Conservation (phyloP, 64 coral and sea anemone genomes). For the Actinia equina region DNA sequence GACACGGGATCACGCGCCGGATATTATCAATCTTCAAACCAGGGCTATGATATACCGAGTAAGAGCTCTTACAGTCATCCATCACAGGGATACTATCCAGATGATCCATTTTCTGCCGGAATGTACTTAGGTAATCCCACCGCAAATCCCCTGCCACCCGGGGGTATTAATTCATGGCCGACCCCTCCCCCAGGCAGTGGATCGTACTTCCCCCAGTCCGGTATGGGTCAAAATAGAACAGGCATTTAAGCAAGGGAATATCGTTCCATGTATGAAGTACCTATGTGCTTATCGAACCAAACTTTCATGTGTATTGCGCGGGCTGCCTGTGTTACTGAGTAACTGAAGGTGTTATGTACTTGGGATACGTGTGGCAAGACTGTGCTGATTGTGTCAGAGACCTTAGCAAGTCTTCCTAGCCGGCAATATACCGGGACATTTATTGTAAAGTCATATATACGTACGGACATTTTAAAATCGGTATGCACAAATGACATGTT, state of each 20-base stretch:
- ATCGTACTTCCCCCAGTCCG: conserved; percentile 14
- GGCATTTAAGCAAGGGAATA: neutral
- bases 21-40: neutral
- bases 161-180: conserved; percentile 11
- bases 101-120: conserved; percentile 16
- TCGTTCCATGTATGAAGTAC: neutral
- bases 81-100: neutral
- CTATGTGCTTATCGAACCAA: neutral
- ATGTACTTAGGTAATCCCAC: conserved; percentile 1
- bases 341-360: neutral
- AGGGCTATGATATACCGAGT: neutral
- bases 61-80: conserved; percentile 6
- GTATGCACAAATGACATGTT: neutral
- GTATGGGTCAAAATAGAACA: conserved; percentile 24
- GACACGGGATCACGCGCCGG: neutral
- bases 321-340: neutral
- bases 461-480: neutral
- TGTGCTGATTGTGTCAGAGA: neutral
- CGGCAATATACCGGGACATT: neutral
- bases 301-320: neutral
- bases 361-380: neutral
- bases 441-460: neutral
- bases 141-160: neutral
- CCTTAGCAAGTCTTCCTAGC: too few species aligned
- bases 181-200: neutral